These are phyloP conservation scores for Arge pagana DNA, from an alignment of 2,888 invertebrate genomes.

Conservation along the genomic window DNA sequence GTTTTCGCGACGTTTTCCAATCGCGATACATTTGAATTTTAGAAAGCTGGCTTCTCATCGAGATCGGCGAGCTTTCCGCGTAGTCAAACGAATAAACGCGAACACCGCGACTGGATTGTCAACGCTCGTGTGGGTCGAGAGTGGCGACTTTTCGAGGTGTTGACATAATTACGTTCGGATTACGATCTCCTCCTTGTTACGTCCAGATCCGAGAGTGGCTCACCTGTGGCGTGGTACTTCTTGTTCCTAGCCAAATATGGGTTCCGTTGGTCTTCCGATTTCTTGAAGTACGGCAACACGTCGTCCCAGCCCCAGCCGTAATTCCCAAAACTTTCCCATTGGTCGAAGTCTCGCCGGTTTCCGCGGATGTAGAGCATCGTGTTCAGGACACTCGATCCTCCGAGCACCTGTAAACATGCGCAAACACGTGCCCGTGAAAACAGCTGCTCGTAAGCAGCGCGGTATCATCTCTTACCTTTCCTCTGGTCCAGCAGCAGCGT, in stretches of 20 bases:
- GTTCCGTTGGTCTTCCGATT: constrained; percentile 86
- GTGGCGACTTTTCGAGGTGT: too few relatives aligned
- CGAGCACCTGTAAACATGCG: constrained; percentile 64
- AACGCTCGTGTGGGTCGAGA: too few relatives aligned
- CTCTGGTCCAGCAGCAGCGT: constrained; percentile 87
- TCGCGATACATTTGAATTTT: too few relatives aligned
- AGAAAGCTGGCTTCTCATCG: too few relatives aligned
- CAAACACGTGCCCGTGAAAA: background rate
- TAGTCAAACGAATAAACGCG: too few relatives aligned
- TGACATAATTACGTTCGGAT: too few relatives aligned
- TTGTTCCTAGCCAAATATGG: constrained; percentile 80
- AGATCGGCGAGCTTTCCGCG: too few relatives aligned
- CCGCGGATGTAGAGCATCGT: constrained; percentile 92
- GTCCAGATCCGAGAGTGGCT: too few relatives aligned
- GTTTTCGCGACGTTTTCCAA: too few relatives aligned
- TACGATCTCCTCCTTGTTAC: too few relatives aligned
- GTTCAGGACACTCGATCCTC: constrained; percentile 86
- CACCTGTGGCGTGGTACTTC: constrained; percentile 74
- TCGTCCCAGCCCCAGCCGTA: constrained; percentile 87
- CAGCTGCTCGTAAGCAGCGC: background rate
- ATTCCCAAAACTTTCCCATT: constrained; percentile 85
- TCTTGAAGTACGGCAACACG: constrained; percentile 81
- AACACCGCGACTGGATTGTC: too few relatives aligned
- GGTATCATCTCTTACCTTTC: constrained; percentile 66
- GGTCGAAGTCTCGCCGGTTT: constrained; percentile 82